Evolutionary conservation across 2,888 invertebrate genomes (phyloP).

Genomic region (Proisotoma minuta): DNA sequence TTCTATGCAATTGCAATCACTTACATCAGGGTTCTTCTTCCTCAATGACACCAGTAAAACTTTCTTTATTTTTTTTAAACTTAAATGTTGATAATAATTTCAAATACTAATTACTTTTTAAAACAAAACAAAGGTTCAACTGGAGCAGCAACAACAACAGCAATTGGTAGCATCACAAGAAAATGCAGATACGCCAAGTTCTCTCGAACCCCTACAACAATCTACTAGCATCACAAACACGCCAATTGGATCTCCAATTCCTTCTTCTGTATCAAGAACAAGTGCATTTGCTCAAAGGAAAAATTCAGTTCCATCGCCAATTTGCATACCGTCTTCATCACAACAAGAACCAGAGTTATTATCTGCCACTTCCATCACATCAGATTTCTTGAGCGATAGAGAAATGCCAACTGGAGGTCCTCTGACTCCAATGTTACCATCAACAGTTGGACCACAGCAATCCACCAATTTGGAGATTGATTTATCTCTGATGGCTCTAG

Average conservation of each 20-base stretch:
- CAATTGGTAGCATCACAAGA: not conserved
- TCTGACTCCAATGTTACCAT: slow-evolving; percentile 34
- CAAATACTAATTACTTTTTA: too few species aligned
- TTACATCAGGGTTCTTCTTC: too few species aligned
- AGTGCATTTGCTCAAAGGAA: not conserved
- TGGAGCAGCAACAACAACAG: slow-evolving; percentile 32
- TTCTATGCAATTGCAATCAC: too few species aligned
- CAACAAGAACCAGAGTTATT: not conserved
- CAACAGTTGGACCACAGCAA: not conserved
- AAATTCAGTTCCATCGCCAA: not conserved
- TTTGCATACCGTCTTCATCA: not conserved
- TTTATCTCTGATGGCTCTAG: slow-evolving; percentile 22
- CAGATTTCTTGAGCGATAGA: slow-evolving; percentile 7
- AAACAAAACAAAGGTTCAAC: too few species aligned
- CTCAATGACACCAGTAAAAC: too few species aligned
- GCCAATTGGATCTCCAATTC: too few species aligned
- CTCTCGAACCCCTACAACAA: not conserved
- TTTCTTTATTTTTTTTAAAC: too few species aligned
- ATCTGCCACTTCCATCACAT: not conserved
- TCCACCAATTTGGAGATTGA: slow-evolving; percentile 20
- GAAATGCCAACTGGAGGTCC: slow-evolving; percentile 27
- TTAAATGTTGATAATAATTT: too few species aligned
- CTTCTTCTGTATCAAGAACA: too few species aligned
- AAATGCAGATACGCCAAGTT: not conserved
- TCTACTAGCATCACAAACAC: slow-evolving; percentile 4